Evolutionary conservation across 2,888 invertebrate genomes (phyloP).

Genomic region (Yponomeuta evonymella): DNA sequence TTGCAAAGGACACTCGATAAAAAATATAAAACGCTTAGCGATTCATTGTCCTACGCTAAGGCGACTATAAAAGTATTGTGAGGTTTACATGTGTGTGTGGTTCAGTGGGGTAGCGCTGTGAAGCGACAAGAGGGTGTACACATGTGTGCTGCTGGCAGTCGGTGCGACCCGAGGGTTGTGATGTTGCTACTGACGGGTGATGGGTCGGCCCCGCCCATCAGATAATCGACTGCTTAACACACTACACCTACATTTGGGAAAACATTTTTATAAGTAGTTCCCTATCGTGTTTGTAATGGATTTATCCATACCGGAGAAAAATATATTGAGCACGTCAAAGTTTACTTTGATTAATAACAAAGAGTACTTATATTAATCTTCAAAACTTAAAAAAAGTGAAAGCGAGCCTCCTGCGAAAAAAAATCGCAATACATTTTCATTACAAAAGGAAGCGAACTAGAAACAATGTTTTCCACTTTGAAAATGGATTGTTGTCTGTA

Average conservation of each 20-base stretch:
- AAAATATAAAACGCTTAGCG: conserved; percentile 61
- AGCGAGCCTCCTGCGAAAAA: no score
- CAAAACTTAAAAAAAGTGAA: no score
- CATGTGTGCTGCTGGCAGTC: conserved; percentile 21
- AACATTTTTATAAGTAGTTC: conserved; percentile 1
- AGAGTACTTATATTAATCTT: background rate
- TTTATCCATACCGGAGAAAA: background rate
- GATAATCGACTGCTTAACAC: conserved; percentile 52
- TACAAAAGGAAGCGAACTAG: no score
- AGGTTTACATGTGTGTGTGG: conserved; percentile 33
- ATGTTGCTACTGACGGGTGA: conserved; percentile 51
- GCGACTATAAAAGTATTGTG: conserved; percentile 40
- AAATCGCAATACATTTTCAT: no score
- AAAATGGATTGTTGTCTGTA: no score
- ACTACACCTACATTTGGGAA: conserved; percentile 8
- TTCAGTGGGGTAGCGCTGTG: conserved; percentile 6
- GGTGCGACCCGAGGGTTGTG: conserved; percentile 43
- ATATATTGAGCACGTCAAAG: background rate
- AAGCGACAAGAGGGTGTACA: conserved; percentile 9
- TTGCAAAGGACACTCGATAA: conserved; percentile 57
- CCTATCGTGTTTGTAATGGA: background rate
- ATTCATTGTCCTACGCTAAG: conserved; percentile 48
- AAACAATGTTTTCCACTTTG: no score
- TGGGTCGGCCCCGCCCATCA: conserved; percentile 57
- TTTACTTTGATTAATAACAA: no score